These are phyloP conservation scores for Muscicapa adusta DNA, from an alignment of 2,113 vertebrate genomes.

Conservation along the genomic window DNA sequence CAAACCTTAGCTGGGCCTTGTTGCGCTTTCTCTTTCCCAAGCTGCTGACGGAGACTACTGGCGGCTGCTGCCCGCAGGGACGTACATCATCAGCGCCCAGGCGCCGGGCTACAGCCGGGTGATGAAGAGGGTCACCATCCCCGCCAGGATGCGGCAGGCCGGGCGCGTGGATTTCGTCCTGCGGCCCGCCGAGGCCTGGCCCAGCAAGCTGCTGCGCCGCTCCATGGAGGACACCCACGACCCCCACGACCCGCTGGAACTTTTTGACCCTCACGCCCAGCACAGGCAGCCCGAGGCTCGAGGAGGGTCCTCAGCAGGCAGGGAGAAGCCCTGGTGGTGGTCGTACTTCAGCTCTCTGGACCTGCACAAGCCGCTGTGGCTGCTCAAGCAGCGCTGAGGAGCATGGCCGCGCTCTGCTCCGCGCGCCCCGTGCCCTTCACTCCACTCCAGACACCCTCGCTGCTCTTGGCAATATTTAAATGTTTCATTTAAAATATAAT, in stretches of 20 bases:
- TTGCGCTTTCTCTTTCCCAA: neutral
- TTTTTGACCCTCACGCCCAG: constrained; percentile 73
- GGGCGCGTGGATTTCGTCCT: constrained; percentile 89
- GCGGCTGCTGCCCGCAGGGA: constrained; percentile 86
- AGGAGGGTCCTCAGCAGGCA: constrained; percentile 9
- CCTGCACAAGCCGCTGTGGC: constrained; percentile 84
- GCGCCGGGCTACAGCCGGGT: constrained; percentile 84
- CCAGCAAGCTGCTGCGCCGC: constrained; percentile 68
- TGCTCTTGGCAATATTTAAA: neutral
- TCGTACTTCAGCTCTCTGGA: constrained; percentile 87
- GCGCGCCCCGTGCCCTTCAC: neutral
- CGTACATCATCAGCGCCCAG: constrained; percentile 82
- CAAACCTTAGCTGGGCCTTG: neutral
- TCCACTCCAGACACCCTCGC: rapidly evolving
- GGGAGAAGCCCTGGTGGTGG: constrained; percentile 97
- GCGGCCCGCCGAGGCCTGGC: constrained; percentile 70
- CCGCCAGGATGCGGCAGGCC: constrained; percentile 75
- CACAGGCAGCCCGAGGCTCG: constrained; percentile 45
- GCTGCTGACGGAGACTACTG: constrained; percentile 93
- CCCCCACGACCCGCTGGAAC: constrained; percentile 75
- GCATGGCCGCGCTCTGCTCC: rapidly evolving
- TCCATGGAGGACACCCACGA: constrained; percentile 66
- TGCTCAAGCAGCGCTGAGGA: constrained; percentile 81
- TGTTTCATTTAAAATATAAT: constrained; percentile 20
- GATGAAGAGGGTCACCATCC: constrained; percentile 85